Percentiles rank a stretch among this genome's conserved stretches.
These are phyloP conservation scores for Crotalus tigris DNA, from an alignment of 2,113 vertebrate genomes.

Conservation along the genomic window DNA sequence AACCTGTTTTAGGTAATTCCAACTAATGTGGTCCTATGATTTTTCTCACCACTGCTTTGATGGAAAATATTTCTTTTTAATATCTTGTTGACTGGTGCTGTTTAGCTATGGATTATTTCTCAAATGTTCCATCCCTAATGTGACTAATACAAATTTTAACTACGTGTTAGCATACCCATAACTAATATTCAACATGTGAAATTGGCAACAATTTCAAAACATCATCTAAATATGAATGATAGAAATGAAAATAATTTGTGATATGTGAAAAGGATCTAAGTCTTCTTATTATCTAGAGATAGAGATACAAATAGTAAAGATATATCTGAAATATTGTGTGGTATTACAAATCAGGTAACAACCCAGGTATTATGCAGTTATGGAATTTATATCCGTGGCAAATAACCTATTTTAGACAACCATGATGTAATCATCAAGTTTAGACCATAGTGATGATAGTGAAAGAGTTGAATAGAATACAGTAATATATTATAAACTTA, in stretches of 20 bases:
- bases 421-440: not conserved
- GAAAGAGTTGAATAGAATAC: not conserved
- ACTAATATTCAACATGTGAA: slow-evolving; percentile 25
- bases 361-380: not conserved
- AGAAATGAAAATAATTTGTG: slow-evolving; percentile 5
- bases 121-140: not conserved
- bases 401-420: not conserved
- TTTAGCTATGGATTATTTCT: slow-evolving; percentile 12
- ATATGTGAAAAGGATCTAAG: not conserved
- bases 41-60: not conserved
- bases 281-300: not conserved
- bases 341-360: not conserved
- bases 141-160: slow-evolving; percentile 17
- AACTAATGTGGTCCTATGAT: not conserved
- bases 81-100: slow-evolving; percentile 6
- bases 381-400: not conserved
- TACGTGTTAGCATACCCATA: slow-evolving; percentile 1
- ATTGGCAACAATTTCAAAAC: slow-evolving; percentile 2
- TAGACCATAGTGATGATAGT: not conserved
- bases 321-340: not conserved
- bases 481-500: not conserved
- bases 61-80: slow-evolving; percentile 4
- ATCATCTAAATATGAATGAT: slow-evolving; percentile 1
- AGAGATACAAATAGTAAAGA: not conserved
- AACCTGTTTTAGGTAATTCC: not conserved